Conservation (phyloP, 1,140 invertebrate species). For the Adoxophyes honmai region DNA sequence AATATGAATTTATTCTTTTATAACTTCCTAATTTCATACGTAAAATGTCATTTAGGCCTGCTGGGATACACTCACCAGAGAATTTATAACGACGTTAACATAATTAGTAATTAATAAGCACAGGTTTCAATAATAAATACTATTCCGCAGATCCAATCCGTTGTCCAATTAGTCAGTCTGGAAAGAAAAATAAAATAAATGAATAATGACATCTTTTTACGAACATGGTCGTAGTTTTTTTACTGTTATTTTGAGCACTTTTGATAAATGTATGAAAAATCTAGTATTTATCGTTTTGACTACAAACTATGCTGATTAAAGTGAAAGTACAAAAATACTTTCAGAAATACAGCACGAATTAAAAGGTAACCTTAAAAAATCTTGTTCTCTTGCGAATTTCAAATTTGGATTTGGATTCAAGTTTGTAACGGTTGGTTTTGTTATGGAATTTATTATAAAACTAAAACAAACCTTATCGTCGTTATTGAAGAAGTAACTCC, state of each 20-base stretch:
- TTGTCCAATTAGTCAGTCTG: conserved; percentile 37
- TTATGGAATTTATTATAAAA: too few species aligned
- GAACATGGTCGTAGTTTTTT: too few species aligned
- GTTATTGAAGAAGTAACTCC: conserved; percentile 56
- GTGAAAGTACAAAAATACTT: too few species aligned
- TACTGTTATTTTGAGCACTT: too few species aligned
- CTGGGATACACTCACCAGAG: neutral
- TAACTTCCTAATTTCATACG: conserved; percentile 7
- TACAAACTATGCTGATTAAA: too few species aligned
- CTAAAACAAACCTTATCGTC: conserved; percentile 2
- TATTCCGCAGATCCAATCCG: conserved; percentile 13
- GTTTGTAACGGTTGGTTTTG: too few species aligned
- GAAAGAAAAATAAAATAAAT: conserved; percentile 28
- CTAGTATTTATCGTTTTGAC: too few species aligned
- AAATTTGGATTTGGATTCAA: too few species aligned
- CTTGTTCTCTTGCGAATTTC: too few species aligned
- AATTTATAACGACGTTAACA: conserved; percentile 9
- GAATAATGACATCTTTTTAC: conserved; percentile 9
- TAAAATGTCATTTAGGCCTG: neutral
- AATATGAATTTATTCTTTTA: conserved; percentile 10
- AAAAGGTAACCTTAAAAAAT: too few species aligned
- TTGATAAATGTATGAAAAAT: too few species aligned
- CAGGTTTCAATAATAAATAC: conserved; percentile 14
- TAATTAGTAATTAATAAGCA: neutral
- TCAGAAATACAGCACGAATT: too few species aligned